Conservation (phyloP, 53 echinoderm and acorn worm genomes). For the Temnopleurus reevesii region DNA sequence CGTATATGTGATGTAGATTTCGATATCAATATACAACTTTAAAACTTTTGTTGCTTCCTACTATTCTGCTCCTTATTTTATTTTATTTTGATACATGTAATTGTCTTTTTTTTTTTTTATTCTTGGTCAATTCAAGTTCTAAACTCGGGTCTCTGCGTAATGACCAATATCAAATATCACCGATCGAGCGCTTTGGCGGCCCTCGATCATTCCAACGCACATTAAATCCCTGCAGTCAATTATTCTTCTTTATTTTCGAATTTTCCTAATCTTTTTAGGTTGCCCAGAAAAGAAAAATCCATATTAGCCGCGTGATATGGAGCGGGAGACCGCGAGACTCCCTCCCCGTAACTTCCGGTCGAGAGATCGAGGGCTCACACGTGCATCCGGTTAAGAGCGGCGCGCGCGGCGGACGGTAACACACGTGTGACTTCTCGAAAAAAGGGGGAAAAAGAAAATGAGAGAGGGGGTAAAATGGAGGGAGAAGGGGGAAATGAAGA, state of each 20-base stretch:
- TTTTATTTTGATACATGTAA: too few relatives aligned
- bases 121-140: too few relatives aligned
- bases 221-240: slow-evolving; percentile 29
- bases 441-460: neutral
- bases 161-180: slow-evolving; percentile 26
- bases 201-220: slow-evolving; percentile 43
- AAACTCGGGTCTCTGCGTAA: neutral
- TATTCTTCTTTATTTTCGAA: slow-evolving; percentile 39
- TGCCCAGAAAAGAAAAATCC: neutral
- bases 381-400: slow-evolving; percentile 36
- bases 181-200: neutral
- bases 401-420: neutral
- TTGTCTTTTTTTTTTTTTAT: neutral
- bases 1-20: too few relatives aligned
- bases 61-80: neutral
- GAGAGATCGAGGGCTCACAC: slow-evolving; percentile 42
- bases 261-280: neutral
- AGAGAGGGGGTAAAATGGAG: neutral
- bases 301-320: slow-evolving; percentile 26
- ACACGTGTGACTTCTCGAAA: neutral
- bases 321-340: slow-evolving; percentile 36
- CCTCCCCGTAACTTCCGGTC: slow-evolving; percentile 54
- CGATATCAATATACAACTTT: neutral
- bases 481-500: slow-evolving; percentile 37
- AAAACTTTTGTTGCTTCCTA: too few relatives aligned